Percentiles rank a stretch among this genome's conserved stretches.
phyloP scores from a whole-genome alignment of 2,888 invertebrate species.

The Lasioglossum oenotherae region DNA sequence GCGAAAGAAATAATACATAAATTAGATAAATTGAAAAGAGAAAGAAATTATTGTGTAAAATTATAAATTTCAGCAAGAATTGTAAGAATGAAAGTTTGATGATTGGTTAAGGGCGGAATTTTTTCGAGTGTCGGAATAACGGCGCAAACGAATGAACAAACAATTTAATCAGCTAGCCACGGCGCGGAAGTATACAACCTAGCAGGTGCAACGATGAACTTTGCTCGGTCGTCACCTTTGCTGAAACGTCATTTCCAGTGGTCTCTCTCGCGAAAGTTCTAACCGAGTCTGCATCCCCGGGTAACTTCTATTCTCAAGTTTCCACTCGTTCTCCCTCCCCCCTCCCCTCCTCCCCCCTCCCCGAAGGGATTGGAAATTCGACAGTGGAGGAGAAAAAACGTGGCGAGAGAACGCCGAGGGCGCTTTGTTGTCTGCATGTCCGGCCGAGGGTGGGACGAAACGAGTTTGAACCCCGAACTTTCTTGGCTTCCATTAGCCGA shows the following conservation, averaged over 20 bases:
- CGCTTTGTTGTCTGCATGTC: constrained; percentile 73
- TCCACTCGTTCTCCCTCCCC: constrained; percentile 17
- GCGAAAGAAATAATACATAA: neutral
- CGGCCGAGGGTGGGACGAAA: constrained; percentile 61
- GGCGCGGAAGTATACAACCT: constrained; percentile 1
- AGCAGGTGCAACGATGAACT: constrained; percentile 35
- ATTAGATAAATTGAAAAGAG: neutral
- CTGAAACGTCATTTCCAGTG: constrained; percentile 63
- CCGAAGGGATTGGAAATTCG: constrained; percentile 67
- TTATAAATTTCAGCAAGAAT: neutral
- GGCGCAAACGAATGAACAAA: neutral
- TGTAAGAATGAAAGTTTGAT: neutral
- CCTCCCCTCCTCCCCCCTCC: constrained; percentile 4
- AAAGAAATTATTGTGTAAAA: neutral
- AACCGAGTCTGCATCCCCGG: constrained; percentile 64
- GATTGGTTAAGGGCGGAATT: neutral
- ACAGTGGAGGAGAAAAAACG: constrained; percentile 40
- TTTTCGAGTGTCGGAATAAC: neutral
- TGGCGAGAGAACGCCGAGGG: constrained; percentile 56
- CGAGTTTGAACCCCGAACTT: constrained; percentile 75
- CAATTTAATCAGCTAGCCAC: constrained; percentile 14
- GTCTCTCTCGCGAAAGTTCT: constrained; percentile 61
- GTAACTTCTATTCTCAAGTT: constrained; percentile 72
- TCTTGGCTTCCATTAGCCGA: constrained; percentile 77
- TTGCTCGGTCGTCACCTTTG: constrained; percentile 53